These are phyloP conservation scores for Anolis apletophallus DNA, from an alignment of 2,797 vertebrate genomes.

Conservation along the genomic window DNA sequence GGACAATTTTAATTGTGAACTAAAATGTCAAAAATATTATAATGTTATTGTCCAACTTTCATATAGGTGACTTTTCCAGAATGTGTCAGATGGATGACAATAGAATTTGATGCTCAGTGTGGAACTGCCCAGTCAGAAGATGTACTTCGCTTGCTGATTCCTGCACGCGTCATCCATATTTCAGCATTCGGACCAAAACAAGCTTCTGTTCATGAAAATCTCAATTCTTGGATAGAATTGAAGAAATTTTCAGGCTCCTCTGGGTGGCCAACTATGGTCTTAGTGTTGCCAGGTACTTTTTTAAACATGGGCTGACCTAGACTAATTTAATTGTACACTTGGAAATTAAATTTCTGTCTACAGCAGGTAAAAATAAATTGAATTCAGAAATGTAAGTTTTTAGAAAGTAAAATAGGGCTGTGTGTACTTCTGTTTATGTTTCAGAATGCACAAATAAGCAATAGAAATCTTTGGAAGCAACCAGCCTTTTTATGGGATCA, in stretches of 20 bases:
- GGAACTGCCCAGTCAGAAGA: constrained; percentile 98
- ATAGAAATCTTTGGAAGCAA: not conserved
- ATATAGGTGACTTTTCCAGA: constrained; percentile 95
- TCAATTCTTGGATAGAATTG: constrained; percentile 98
- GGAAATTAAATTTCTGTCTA: not conserved
- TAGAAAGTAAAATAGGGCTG: not conserved
- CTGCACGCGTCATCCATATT: constrained; percentile 88
- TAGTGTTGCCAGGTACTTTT: constrained; percentile 91
- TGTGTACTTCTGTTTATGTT: not conserved
- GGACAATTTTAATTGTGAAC: not conserved
- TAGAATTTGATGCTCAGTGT: constrained; percentile 97
- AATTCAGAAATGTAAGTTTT: not conserved
- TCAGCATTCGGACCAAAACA: constrained; percentile 90
- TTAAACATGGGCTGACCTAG: not conserved
- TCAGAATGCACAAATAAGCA: not conserved
- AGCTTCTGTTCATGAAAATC: constrained; percentile 89
- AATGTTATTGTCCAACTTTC: constrained; percentile 26
- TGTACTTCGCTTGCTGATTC: constrained; percentile 93
- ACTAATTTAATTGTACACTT: not conserved
- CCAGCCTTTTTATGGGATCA: not conserved
- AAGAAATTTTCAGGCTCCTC: constrained; percentile 94
- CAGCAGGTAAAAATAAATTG: not conserved
- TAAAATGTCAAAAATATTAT: not conserved
- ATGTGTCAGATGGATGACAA: constrained; percentile 95
- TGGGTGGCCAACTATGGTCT: constrained; percentile 95